Conservation (phyloP, 2,113 vertebrate genomes). For the pig (Sus scrofa) region DNA sequence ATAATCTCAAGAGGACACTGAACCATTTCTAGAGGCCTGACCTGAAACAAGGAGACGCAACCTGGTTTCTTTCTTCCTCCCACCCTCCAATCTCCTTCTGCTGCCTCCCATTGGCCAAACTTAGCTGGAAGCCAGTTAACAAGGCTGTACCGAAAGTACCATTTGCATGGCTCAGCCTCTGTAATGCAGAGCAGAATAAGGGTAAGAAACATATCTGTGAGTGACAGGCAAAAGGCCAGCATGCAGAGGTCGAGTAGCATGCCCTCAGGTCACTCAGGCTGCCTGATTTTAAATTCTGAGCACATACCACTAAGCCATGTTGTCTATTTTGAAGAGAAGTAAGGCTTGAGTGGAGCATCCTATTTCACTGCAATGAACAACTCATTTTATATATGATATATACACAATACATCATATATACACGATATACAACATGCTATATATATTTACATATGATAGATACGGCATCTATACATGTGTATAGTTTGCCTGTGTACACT, state of each 20-base stretch:
- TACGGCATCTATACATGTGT: background rate
- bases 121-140: background rate
- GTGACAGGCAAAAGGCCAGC: background rate
- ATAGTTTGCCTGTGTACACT: background rate
- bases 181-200: background rate
- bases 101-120: background rate
- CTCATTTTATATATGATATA: background rate
- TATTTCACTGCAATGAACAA: background rate
- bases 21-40: background rate
- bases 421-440: background rate
- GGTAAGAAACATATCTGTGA: background rate
- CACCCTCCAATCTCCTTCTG: rapidly evolving
- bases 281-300: background rate
- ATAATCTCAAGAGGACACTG: background rate
- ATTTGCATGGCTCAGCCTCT: background rate
- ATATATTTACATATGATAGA: background rate
- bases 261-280: background rate
- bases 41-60: background rate
- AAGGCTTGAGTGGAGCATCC: background rate
- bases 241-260: background rate
- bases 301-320: no score
- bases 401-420: background rate
- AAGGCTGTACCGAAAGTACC: background rate
- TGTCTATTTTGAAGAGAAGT: background rate
- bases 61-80: background rate